phyloP scores from a whole-genome alignment of 2,113 vertebrate species.

The Speoplatyrhinus poulsoni region DNA sequence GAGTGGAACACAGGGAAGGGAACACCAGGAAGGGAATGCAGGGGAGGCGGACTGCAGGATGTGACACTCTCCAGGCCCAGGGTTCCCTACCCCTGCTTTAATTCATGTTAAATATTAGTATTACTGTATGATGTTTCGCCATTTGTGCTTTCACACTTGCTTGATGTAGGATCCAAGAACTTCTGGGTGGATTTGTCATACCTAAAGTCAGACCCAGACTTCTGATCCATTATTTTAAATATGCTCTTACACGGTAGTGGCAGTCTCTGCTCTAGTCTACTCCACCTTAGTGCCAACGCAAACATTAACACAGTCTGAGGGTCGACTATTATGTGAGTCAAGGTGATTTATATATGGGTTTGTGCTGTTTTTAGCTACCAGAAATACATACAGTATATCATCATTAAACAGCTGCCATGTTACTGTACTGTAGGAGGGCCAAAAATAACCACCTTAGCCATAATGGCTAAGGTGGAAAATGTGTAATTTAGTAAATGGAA shows the following conservation, averaged over 20 bases:
- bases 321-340: slow-evolving; percentile 30
- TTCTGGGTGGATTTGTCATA: slow-evolving; percentile 21
- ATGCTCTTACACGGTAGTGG: slow-evolving; percentile 22
- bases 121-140: slow-evolving; percentile 6
- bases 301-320: slow-evolving; percentile 58
- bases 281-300: slow-evolving; percentile 48
- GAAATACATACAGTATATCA: slow-evolving; percentile 25
- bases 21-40: too few species aligned
- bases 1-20: too few species aligned
- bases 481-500: slow-evolving; percentile 24
- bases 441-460: slow-evolving; percentile 35
- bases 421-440: slow-evolving; percentile 3
- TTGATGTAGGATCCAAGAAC: slow-evolving; percentile 29
- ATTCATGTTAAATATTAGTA: neutral
- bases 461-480: slow-evolving; percentile 27
- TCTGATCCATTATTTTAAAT: slow-evolving; percentile 47
- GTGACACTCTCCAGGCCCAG: too few species aligned
- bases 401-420: slow-evolving; percentile 38
- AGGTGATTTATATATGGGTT: slow-evolving; percentile 46
- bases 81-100: too few species aligned
- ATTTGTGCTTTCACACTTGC: neutral
- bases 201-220: slow-evolving; percentile 31
- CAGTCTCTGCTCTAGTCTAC: slow-evolving; percentile 19
- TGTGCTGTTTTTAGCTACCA: slow-evolving; percentile 40
- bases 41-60: too few species aligned